Evolutionary conservation across 2,888 invertebrate species (phyloP).

Genomic region (Argynnis bischoffii): DNA sequence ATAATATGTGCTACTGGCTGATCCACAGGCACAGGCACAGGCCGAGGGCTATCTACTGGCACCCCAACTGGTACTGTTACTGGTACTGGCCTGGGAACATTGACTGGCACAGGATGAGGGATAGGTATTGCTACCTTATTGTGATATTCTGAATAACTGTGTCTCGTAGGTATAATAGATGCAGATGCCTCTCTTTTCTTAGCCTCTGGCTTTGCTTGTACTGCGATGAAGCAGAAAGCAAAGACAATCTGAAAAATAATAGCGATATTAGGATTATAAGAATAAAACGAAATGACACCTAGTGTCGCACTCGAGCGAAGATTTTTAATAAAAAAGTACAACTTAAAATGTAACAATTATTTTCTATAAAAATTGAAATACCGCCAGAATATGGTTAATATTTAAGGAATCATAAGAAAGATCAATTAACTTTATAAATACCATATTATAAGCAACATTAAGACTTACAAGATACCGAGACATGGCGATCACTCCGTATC

Average conservation of each 20-base stretch:
- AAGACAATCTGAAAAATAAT: conserved; percentile 33
- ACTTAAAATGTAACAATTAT: no score
- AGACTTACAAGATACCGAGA: conserved; percentile 58
- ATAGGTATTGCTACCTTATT: conserved; percentile 79
- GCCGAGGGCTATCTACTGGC: conserved; percentile 69
- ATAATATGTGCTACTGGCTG: conserved; percentile 72
- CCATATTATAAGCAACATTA: neutral
- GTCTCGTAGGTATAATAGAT: conserved; percentile 57
- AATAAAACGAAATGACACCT: neutral
- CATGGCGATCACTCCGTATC: conserved; percentile 53
- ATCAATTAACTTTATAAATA: neutral
- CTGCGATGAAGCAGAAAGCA: conserved; percentile 32
- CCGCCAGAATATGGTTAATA: no score
- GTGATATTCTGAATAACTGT: conserved; percentile 70
- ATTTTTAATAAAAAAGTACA: no score
- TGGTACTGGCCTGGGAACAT: conserved; percentile 69
- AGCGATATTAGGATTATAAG: neutral
- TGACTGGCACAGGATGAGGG: conserved; percentile 72
- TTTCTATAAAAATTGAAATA: no score
- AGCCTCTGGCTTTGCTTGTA: conserved; percentile 32
- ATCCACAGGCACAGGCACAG: conserved; percentile 61
- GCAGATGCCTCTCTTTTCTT: conserved; percentile 42
- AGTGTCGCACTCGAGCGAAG: no score
- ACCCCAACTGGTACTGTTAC: conserved; percentile 77
- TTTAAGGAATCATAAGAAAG: no score